Conservation (phyloP, 2,797 vertebrate genomes). For the Peromyscus eremicus region DNA sequence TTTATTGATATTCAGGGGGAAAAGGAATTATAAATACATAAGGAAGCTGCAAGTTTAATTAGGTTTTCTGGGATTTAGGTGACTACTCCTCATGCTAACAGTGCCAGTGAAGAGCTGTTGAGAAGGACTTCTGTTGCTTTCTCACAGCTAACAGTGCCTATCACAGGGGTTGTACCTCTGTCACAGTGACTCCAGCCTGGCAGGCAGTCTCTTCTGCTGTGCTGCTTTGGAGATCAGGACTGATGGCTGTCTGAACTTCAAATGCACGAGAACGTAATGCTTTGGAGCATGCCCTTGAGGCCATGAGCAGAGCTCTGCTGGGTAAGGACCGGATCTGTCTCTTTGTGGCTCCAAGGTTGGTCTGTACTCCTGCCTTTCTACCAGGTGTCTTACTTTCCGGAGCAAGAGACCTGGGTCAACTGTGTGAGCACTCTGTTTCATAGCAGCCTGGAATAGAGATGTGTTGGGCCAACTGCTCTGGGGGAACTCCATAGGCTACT, state of each 20-base stretch:
- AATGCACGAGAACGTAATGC: neutral
- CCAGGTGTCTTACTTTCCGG: no score
- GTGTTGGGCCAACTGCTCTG: neutral
- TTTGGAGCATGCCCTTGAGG: neutral
- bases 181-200: neutral
- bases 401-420: neutral
- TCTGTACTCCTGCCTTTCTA: neutral
- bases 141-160: neutral
- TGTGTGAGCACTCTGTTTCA: neutral
- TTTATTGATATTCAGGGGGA: slow-evolving; percentile 21
- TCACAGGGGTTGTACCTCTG: no score
- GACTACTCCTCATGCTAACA: neutral
- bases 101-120: neutral
- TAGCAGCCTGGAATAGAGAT: neutral
- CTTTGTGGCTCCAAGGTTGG: neutral
- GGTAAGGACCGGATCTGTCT: neutral
- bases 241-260: neutral
- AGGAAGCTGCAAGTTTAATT: neutral
- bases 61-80: neutral
- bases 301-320: neutral
- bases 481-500: neutral
- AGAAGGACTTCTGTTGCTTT: neutral
- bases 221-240: neutral
- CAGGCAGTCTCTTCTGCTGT: neutral
- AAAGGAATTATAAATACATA: slow-evolving; percentile 22